Evolutionary conservation across 2,797 vertebrate genomes (phyloP).

Genomic region (Pristis pectinata): DNA sequence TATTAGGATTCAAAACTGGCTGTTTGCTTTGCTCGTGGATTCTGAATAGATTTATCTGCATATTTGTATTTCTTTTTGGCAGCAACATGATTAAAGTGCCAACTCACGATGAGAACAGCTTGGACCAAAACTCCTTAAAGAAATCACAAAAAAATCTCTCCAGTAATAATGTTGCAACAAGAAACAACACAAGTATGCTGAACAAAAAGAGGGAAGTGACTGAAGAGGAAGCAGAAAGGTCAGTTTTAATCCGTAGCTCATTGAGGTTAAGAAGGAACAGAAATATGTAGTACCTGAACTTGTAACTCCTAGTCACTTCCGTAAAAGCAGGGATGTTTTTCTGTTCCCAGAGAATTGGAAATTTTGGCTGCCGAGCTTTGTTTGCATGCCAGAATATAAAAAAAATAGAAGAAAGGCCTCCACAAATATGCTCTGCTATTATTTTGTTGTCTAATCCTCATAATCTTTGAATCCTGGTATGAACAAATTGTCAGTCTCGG

Average conservation of each 20-base stretch:
- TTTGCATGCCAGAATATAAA: neutral
- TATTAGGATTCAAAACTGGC: neutral
- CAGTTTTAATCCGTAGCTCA: slow-evolving; percentile 37
- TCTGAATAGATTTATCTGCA: neutral
- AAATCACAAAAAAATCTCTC: slow-evolving; percentile 83
- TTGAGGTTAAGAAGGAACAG: neutral
- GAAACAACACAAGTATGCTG: slow-evolving; percentile 41
- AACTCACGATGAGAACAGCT: slow-evolving; percentile 56
- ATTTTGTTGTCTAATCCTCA: too few relatives aligned
- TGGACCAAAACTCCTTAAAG: slow-evolving; percentile 60
- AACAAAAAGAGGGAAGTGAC: slow-evolving; percentile 69
- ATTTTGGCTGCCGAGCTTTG: neutral
- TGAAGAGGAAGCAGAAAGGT: slow-evolving; percentile 92
- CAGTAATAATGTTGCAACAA: slow-evolving; percentile 57
- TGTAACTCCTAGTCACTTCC: neutral
- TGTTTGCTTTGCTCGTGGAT: neutral
- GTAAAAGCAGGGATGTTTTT: neutral
- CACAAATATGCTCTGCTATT: too few relatives aligned
- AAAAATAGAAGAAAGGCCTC: too few relatives aligned
- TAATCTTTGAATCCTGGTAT: too few relatives aligned
- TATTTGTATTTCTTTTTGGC: neutral
- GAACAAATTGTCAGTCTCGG: too few relatives aligned
- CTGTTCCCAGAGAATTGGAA: neutral
- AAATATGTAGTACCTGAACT: neutral
- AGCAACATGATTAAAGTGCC: slow-evolving; percentile 85